These are phyloP conservation scores for Sinopyrophorus schimmeli DNA, from an alignment of 2,888 invertebrate genomes.

Conservation along the genomic window DNA sequence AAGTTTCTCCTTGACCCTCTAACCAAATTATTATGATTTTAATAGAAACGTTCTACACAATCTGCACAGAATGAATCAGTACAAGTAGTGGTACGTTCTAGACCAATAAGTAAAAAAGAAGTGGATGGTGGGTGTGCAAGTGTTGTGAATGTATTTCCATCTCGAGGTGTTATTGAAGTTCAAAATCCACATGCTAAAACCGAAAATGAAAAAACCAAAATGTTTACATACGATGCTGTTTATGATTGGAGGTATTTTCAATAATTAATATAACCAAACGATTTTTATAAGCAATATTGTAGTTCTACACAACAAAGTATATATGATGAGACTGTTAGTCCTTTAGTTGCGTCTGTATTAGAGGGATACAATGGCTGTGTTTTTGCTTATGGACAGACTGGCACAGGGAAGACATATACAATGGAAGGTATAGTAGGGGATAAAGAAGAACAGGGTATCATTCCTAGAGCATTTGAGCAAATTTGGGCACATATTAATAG, in stretches of 20 bases:
- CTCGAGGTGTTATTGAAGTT: conserved; percentile 89
- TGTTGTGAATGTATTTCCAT: conserved; percentile 82
- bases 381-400: conserved; percentile 99
- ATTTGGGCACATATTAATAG: conserved; percentile 93
- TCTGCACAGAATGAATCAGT: conserved; percentile 75
- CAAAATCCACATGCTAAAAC: conserved; percentile 76
- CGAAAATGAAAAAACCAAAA: conserved; percentile 76
- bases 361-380: conserved; percentile 99
- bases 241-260: conserved; percentile 78
- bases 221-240: conserved; percentile 97
- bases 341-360: conserved; percentile 91
- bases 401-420: conserved; percentile 85
- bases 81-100: conserved; percentile 95
- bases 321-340: conserved; percentile 95
- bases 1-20: not conserved
- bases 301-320: conserved; percentile 87
- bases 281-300: conserved; percentile 10
- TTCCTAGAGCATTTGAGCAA: conserved; percentile 96
- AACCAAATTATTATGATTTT: not conserved
- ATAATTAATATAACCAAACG: not conserved
- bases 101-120: conserved; percentile 92
- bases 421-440: conserved; percentile 72
- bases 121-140: conserved; percentile 71
- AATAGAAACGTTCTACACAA: conserved; percentile 53
- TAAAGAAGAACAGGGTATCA: conserved; percentile 61